Evolutionary conservation across 2,888 invertebrate genomes (phyloP).

Genomic region (Pseudococcus jackbeardsleyi): DNA sequence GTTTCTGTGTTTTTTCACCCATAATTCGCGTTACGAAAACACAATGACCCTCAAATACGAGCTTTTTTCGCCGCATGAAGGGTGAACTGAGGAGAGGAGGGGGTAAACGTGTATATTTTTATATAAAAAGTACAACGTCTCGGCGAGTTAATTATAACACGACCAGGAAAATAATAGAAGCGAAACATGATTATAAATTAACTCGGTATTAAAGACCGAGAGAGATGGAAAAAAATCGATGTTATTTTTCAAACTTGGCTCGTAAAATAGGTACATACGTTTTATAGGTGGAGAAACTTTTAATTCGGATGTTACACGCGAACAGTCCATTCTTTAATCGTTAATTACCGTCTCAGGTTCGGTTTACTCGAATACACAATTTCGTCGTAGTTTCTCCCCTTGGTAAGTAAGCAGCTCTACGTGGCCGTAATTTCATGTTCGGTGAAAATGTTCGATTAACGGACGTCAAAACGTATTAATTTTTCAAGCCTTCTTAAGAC

Average conservation of each 20-base stretch:
- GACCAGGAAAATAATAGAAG: conserved; percentile 20
- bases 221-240: conserved; percentile 24
- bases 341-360: conserved; percentile 15
- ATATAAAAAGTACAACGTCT: conserved; percentile 39
- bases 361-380: neutral
- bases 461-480: neutral
- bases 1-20: neutral
- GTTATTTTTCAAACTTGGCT: conserved; percentile 7
- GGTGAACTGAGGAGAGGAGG: no score
- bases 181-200: conserved; percentile 34
- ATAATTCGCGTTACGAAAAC: neutral
- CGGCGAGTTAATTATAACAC: conserved; percentile 21
- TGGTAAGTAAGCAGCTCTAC: neutral
- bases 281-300: conserved; percentile 5
- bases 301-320: conserved; percentile 45
- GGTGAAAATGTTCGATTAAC: neutral
- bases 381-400: neutral
- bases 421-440: neutral
- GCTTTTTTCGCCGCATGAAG: neutral
- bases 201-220: neutral
- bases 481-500: neutral
- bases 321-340: conserved; percentile 41
- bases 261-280: neutral
- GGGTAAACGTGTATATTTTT: neutral
- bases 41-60: conserved; percentile 8